A percentile compares a stretch with the other conserved stretches of the same genome.
These are phyloP conservation scores for Emydocephalus ijimae DNA, from an alignment of 2,113 vertebrate species.

Conservation along the genomic window DNA sequence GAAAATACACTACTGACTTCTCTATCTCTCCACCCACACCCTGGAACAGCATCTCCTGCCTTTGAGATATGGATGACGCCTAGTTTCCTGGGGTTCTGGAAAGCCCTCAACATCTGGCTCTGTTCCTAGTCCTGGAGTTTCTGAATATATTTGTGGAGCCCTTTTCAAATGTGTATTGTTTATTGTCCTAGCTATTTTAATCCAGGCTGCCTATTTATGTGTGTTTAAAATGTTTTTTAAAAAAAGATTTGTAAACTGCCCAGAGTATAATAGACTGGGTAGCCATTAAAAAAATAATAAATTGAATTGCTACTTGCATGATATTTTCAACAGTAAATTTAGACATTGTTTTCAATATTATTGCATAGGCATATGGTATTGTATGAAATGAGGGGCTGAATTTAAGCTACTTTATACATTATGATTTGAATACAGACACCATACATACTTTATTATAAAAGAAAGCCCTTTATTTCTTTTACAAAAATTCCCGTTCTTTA, in stretches of 20 bases:
- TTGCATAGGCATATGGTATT: neutral
- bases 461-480: neutral
- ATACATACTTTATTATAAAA: neutral
- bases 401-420: neutral
- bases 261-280: neutral
- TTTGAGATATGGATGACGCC: neutral
- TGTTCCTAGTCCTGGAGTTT: neutral
- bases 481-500: neutral
- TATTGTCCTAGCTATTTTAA: neutral
- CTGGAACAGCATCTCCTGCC: neutral
- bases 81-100: neutral
- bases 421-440: neutral
- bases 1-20: conserved; percentile 34
- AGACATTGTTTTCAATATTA: neutral
- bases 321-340: neutral
- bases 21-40: neutral
- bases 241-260: neutral
- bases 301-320: neutral
- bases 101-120: neutral
- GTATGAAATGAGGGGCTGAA: neutral
- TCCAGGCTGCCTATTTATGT: neutral
- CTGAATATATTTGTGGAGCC: neutral
- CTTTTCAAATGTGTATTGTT: neutral
- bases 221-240: neutral
- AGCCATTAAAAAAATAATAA: neutral